Evolutionary conservation across 2,797 vertebrate genomes (phyloP).

Genomic region (Acanthurus leucopareius): DNA sequence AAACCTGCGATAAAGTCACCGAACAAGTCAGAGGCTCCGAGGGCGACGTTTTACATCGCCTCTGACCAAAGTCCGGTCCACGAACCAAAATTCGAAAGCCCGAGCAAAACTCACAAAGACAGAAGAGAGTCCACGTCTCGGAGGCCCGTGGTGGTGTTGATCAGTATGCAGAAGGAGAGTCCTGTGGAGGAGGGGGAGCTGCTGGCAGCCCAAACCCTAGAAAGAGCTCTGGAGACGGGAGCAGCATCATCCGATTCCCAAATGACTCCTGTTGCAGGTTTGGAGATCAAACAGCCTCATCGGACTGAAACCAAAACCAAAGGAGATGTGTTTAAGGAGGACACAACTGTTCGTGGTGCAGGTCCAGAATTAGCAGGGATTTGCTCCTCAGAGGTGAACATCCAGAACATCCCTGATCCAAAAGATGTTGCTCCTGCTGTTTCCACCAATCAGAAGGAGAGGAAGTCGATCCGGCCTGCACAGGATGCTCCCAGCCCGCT

Average conservation of each 20-base stretch:
- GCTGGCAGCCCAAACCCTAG: conserved; percentile 62
- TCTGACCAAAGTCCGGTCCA: conserved; percentile 78
- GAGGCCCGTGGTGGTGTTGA: conserved; percentile 84
- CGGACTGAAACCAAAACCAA: conserved; percentile 9
- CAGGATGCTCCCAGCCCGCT: conserved; percentile 68
- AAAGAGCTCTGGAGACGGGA: conserved; percentile 27
- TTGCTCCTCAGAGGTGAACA: conserved; percentile 65
- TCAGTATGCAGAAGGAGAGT: conserved; percentile 86
- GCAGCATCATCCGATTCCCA: conserved; percentile 18
- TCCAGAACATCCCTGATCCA: conserved; percentile 62
- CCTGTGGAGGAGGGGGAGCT: conserved; percentile 75
- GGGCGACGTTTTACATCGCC: conserved; percentile 78
- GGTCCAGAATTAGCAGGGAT: conserved; percentile 31
- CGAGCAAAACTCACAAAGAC: conserved; percentile 70
- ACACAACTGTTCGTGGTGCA: background rate
- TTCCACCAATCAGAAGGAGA: conserved; percentile 48
- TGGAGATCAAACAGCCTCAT: conserved; percentile 28
- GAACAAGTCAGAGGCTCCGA: conserved; percentile 29
- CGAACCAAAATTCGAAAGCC: conserved; percentile 66
- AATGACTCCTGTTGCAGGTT: conserved; percentile 21
- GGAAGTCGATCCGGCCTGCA: conserved; percentile 10
- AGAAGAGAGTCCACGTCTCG: conserved; percentile 71
- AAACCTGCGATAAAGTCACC: conserved; percentile 31
- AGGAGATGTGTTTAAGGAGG: conserved; percentile 9
- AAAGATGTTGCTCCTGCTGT: conserved; percentile 21